Base-by-base conservation (phyloP, 1,140 invertebrate genomes). In the Planococcus citri region DNA sequence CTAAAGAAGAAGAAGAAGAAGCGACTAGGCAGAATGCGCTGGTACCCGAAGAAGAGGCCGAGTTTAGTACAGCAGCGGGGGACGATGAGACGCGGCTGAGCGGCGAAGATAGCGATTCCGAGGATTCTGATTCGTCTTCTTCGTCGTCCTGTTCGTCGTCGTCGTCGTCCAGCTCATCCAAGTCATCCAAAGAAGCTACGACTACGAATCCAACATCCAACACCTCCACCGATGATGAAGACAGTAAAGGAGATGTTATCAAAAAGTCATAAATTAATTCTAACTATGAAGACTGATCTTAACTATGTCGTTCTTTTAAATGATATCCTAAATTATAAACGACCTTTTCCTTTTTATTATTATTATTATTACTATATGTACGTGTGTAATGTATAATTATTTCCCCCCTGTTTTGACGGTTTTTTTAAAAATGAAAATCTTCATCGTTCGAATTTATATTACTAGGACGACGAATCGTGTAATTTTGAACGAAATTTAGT, bases 41-140 rank as follows among this genome's bases (percentile, higher is more conserved):
- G 21, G 71, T 33, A 22, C 21, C 38, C 27, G 60, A 70, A n/a
- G 38, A 64, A n/a, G 60, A 41, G 1, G 21, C 29, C 2, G 71
- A 22, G 10, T 22, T 17, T 33, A n/a, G 21, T 12, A 9, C 1
- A 8, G 61, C n/a, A n/a, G 27, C 20, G 14, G 70, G 22, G 20
- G 64, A 24, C 9, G 27, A 24, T 8, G 51, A 10, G n/a, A 8
- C 17, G 8, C n/a, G 41, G 4, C 12, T 51, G 8, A 37, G 24
- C 12, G 29, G 37, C 37, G n/a, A n/a, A n/a, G n/a, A 33, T 24
- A 64, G 60, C 60, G 60, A 64, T 27, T 25, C 22, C 14, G 25
- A 64, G 9, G 60, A 64, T 64, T 25, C 60, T 1, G 25, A 64
- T 22, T 64, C 60, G 60, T 64, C 60, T 4, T 64, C 60, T 4